phyloP scores from a whole-genome alignment of 2,888 invertebrate species.

The Stenchaetothrips biformis region DNA sequence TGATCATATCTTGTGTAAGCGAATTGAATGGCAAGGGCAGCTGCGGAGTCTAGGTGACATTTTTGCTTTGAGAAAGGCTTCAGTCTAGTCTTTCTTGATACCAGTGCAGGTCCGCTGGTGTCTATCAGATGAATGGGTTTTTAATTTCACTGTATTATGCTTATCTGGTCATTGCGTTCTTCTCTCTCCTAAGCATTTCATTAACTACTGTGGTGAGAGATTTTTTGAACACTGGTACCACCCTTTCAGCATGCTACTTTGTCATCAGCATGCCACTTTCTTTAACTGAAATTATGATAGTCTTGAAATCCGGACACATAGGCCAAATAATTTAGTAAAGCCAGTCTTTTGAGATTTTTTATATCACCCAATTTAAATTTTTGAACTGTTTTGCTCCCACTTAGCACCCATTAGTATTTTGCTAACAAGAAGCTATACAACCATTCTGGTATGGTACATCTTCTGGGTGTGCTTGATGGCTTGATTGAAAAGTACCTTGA shows the following conservation, averaged over 20 bases:
- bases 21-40: neutral
- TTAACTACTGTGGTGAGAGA: too few relatives aligned
- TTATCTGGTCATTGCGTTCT: neutral
- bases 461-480: neutral
- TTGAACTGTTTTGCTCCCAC: too few relatives aligned
- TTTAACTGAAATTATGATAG: too few relatives aligned
- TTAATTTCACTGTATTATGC: conserved; percentile 11
- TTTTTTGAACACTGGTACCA: too few relatives aligned
- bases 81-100: conserved; percentile 17
- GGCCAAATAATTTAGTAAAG: too few relatives aligned
- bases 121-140: neutral
- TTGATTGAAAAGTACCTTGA: neutral
- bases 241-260: neutral
- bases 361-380: too few relatives aligned
- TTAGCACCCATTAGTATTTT: neutral
- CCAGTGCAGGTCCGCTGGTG: conserved; percentile 15
- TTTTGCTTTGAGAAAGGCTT: conserved; percentile 4
- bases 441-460: neutral
- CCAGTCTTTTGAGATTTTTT: too few relatives aligned
- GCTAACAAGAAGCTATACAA: neutral
- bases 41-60: neutral
- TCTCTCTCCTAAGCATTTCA: neutral
- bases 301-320: too few relatives aligned
- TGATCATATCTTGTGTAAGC: neutral
- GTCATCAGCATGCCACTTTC: neutral